These are phyloP conservation scores for Aplodontia rufa DNA, from an alignment of 2,113 vertebrate species.

Conservation along the genomic window DNA sequence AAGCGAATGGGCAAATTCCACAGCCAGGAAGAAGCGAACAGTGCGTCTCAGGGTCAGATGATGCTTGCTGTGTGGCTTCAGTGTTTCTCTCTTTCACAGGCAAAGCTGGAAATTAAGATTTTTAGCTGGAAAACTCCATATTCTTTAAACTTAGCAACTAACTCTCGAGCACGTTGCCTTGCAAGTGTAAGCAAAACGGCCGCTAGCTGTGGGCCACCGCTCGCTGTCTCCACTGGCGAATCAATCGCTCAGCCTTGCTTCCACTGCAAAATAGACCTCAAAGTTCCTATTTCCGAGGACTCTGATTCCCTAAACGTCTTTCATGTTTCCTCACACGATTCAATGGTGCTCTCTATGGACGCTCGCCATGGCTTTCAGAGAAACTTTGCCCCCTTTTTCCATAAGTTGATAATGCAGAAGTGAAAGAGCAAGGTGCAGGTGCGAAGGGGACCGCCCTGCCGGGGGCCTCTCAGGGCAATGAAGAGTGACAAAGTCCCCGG, in stretches of 20 bases:
- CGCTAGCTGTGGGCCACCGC: neutral
- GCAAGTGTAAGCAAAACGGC: neutral
- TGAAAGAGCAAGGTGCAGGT: conserved; percentile 79
- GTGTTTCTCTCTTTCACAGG: neutral
- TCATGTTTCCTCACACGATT: neutral
- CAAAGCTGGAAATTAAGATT: neutral
- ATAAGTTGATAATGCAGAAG: conserved; percentile 76
- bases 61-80: neutral
- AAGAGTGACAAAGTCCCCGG: conserved; percentile 50
- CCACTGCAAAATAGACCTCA: neutral
- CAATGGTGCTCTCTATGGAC: neutral
- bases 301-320: neutral
- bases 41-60: neutral
- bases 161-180: neutral
- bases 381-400: neutral
- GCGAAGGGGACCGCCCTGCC: conserved; percentile 58
- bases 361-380: neutral
- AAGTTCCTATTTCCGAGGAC: neutral
- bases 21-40: accelerated
- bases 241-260: neutral
- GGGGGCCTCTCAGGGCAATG: conserved; percentile 20
- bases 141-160: neutral
- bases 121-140: neutral
- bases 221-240: neutral
- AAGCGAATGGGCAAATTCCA: neutral